Percentiles rank a stretch among this genome's conserved stretches.
phyloP scores from a whole-genome alignment of 2,113 vertebrate genomes.

The Clinocottus analis region DNA sequence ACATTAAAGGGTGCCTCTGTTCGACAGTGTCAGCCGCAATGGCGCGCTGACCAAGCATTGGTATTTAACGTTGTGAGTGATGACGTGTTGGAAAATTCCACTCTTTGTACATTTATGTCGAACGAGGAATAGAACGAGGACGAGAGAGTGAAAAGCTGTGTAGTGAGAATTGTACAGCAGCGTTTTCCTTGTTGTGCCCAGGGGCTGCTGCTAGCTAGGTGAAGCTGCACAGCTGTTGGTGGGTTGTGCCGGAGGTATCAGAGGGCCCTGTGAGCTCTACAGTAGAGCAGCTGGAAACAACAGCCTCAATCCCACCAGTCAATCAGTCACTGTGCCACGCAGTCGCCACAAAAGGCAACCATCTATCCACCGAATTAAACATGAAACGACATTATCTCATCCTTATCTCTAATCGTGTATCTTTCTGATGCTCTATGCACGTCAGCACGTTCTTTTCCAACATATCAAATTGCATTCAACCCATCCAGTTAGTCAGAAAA shows the following conservation, averaged over 20 bases:
- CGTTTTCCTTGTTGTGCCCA: slow-evolving; percentile 48
- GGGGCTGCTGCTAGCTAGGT: slow-evolving; percentile 53
- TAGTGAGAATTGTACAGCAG: slow-evolving; percentile 25
- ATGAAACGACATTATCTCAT: slow-evolving; percentile 34
- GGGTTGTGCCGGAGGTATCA: slow-evolving; percentile 58
- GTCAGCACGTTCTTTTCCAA: slow-evolving; percentile 14
- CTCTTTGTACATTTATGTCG: background rate
- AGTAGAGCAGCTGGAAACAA: slow-evolving; percentile 62
- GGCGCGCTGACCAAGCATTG: background rate
- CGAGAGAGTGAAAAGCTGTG: background rate
- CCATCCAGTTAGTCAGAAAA: slow-evolving; percentile 35
- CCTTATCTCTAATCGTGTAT: slow-evolving; percentile 43
- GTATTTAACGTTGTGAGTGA: background rate
- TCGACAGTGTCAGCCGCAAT: background rate
- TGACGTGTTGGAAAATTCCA: background rate
- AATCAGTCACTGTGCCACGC: slow-evolving; percentile 51
- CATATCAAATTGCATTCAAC: slow-evolving; percentile 28
- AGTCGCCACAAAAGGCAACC: slow-evolving; percentile 15
- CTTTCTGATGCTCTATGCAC: slow-evolving; percentile 31
- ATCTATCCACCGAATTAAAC: slow-evolving; percentile 37
- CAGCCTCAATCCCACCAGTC: slow-evolving; percentile 47
- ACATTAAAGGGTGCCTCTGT: background rate
- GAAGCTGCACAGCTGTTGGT: slow-evolving; percentile 61
- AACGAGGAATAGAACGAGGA: background rate
- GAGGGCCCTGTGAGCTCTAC: slow-evolving; percentile 32